Conservation (phyloP, 2,888 invertebrate genomes). For the Peribatodes rhomboidaria region DNA sequence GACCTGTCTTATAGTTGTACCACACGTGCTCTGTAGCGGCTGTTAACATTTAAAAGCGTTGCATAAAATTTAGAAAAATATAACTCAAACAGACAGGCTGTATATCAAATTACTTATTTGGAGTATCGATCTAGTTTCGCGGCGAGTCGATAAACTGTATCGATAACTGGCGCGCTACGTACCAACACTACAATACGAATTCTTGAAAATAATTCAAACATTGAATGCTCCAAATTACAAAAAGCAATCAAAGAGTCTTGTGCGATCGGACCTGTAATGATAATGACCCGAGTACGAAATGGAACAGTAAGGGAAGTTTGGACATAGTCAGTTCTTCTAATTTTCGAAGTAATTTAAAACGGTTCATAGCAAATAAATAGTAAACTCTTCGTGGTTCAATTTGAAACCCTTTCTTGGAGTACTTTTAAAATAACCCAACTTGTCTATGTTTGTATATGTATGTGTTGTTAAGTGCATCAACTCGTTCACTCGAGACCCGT, state of each 20-base stretch:
- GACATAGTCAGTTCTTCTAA: background rate
- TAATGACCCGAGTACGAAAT: conserved; percentile 65
- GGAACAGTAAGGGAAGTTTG: conserved; percentile 19
- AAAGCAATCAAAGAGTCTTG: conserved; percentile 77
- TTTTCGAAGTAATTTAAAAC: background rate
- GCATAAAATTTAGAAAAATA: conserved; percentile 26
- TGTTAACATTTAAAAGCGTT: conserved; percentile 24
- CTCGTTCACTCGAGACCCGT: too few species aligned
- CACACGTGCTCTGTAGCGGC: conserved; percentile 8
- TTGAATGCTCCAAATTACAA: conserved; percentile 76
- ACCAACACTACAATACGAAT: conserved; percentile 69
- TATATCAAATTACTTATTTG: conserved; percentile 28
- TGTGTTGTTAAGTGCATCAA: too few species aligned
- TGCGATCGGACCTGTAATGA: conserved; percentile 67
- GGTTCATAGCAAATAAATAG: too few species aligned
- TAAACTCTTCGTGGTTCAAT: too few species aligned
- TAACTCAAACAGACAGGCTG: conserved; percentile 26
- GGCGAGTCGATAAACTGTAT: conserved; percentile 45
- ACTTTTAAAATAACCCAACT: too few species aligned
- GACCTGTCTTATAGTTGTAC: conserved; percentile 10
- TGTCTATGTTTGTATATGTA: too few species aligned
- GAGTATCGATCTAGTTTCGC: conserved; percentile 33
- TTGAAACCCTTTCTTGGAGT: too few species aligned
- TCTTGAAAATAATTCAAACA: conserved; percentile 74
- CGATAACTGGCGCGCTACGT: conserved; percentile 57